phyloP scores from a whole-genome alignment of 2,113 vertebrate genomes.

The Carassius carassius region DNA sequence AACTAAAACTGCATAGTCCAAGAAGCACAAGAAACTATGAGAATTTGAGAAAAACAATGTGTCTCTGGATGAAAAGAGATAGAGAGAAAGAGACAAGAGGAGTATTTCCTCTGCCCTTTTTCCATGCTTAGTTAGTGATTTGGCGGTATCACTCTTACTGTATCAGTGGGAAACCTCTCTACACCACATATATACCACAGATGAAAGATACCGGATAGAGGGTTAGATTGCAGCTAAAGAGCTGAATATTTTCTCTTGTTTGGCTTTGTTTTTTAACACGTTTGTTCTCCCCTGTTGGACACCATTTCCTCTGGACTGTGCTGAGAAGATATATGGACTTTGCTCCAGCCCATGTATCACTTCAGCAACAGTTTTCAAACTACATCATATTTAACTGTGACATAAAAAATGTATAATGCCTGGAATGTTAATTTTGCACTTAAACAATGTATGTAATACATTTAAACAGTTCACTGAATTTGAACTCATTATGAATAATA shows the following conservation, averaged over 20 bases:
- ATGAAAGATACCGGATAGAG: slow-evolving; percentile 55
- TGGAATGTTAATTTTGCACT: background rate
- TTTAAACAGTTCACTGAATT: background rate
- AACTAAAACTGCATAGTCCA: background rate
- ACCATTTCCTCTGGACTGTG: background rate
- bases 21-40: background rate
- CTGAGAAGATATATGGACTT: slow-evolving; percentile 2
- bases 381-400: background rate
- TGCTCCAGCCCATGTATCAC: background rate
- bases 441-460: background rate
- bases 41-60: slow-evolving; percentile 14
- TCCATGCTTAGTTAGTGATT: slow-evolving; percentile 65
- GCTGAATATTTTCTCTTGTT: slow-evolving; percentile 59
- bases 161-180: slow-evolving; percentile 68
- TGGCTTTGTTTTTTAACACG: slow-evolving; percentile 70
- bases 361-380: background rate
- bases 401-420: background rate
- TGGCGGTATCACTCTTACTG: slow-evolving; percentile 65
- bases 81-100: slow-evolving; percentile 3
- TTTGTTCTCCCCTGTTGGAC: slow-evolving; percentile 43
- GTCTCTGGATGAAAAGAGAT: background rate
- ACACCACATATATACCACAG: slow-evolving; percentile 57
- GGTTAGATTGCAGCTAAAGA: slow-evolving; percentile 57
- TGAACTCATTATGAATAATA: no score
- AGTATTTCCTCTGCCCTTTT: slow-evolving; percentile 71